These are phyloP conservation scores for Hassar affinis DNA, from an alignment of 2,113 vertebrate genomes.

Conservation along the genomic window DNA sequence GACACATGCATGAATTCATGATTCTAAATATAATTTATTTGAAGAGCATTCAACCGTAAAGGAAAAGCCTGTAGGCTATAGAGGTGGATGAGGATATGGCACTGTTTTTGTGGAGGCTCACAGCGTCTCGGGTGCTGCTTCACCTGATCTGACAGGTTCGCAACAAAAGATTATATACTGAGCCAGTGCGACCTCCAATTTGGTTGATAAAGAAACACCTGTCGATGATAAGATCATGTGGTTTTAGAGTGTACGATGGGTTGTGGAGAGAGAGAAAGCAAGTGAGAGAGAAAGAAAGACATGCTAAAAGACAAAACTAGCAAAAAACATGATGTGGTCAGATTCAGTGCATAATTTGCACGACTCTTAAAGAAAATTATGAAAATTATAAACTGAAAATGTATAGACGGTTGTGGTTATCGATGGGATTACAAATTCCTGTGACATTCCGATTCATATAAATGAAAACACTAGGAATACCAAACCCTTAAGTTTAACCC, in stretches of 20 bases:
- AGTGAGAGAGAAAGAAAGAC: not conserved
- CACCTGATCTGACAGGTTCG: slow-evolving; percentile 30
- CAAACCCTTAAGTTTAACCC: not conserved
- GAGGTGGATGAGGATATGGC: not conserved
- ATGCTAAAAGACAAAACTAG: not conserved
- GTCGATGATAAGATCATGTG: slow-evolving; percentile 7
- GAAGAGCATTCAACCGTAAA: not conserved
- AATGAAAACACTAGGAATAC: not conserved
- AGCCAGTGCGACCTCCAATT: slow-evolving; percentile 11
- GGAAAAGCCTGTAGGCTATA: not conserved
- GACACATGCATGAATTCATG: not conserved
- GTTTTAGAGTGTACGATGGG: not conserved
- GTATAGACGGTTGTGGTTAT: too few relatives aligned
- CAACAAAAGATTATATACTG: slow-evolving; percentile 13
- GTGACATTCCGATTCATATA: not conserved
- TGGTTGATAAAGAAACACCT: slow-evolving; percentile 28
- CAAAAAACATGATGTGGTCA: not conserved
- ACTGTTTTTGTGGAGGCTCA: slow-evolving; percentile 14
- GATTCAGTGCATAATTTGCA: not conserved
- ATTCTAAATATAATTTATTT: not conserved
- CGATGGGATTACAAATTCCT: too few relatives aligned
- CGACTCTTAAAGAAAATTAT: too few relatives aligned
- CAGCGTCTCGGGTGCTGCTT: slow-evolving; percentile 3
- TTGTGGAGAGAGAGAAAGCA: not conserved
- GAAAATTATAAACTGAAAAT: not conserved